Base-by-base conservation (phyloP, 1,140 invertebrate genomes). In the silkworm (Bombyx mori) region DNA sequence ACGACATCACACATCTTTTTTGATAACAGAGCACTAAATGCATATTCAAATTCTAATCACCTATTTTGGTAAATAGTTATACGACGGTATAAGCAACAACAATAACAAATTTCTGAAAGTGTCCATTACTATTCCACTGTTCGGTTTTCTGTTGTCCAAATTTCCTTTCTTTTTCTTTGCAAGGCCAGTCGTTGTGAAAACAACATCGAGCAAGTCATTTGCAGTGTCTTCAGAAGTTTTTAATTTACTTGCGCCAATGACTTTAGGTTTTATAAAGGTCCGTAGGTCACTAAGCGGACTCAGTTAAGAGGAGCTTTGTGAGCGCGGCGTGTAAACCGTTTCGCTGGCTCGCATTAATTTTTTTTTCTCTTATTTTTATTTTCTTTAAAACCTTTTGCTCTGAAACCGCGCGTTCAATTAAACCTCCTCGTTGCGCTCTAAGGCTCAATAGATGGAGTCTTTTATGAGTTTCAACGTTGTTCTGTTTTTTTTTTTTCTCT, bases 331-430 rank as follows among this genome's bases (percentile, higher is more conserved):
- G 63, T 68, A 68, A 66, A 71, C 61, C 66, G 56, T 56, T 51
- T 58, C 49, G 63, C 62, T 67, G 63, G 66, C 58, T 56, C 56
- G 57, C 60, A 62, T 60, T 51, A 54, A 65, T 65, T 71, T 68
- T 63, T 18, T 63, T 57, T 47, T 42, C 12, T 68, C 58, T 63
- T 46, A 52, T 66, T 73, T 69, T 69, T 71, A 68, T 70, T 73
- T 68, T 61, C 65, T 69, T 56, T 62, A 63, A 73, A 73, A 73
- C 69, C 71, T 71, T 76, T 72, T 66, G 70, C 68, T 65, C 67
- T 62, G 64, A 56, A 65, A 65, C 66, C 66, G 54, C 58, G 63
- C 59, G 63, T 71, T 70, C 66, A 73, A 71, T 73, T 71, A 68
- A 76, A 73, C 65, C 52, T 68, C 58, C 59, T 60, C 66, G 61